These are phyloP conservation scores for Stichopus chloronotus DNA, from an alignment of 35 echinoderm and acorn worm species.

Conservation along the genomic window DNA sequence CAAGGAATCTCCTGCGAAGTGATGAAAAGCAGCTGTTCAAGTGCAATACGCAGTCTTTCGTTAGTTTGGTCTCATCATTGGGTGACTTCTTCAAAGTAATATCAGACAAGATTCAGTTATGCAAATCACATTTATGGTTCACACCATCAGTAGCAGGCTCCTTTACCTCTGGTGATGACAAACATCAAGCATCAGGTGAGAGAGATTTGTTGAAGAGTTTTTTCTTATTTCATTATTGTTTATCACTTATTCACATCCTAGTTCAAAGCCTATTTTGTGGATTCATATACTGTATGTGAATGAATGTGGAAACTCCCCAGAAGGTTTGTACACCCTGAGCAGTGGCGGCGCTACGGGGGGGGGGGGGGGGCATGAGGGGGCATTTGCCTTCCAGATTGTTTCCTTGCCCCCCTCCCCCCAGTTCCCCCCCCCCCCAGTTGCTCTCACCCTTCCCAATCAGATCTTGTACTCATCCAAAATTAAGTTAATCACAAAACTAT, in stretches of 20 bases:
- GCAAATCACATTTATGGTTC: background rate
- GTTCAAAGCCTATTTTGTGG: too few species aligned
- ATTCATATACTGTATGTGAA: too few species aligned
- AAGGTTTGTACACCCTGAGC: background rate
- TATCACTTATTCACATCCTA: too few species aligned
- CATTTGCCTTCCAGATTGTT: too few species aligned
- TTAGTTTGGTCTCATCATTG: background rate
- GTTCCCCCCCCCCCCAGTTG: too few species aligned
- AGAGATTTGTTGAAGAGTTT: background rate
- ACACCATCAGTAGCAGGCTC: background rate
- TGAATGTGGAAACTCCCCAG: too few species aligned
- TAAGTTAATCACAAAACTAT: too few species aligned
- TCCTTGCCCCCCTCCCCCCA: too few species aligned
- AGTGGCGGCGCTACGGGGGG: too few species aligned
- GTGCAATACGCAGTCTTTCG: background rate
- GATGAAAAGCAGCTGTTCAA: conserved; percentile 29
- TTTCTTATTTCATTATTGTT: background rate
- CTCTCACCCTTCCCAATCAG: too few species aligned
- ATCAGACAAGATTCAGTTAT: conserved; percentile 14
- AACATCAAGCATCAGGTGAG: background rate
- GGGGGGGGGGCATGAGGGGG: too few species aligned
- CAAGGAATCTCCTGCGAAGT: conserved; percentile 14
- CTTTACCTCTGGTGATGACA: background rate
- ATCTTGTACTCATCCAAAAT: too few species aligned
- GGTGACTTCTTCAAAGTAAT: background rate